Evolutionary conservation across 2,797 vertebrate genomes (phyloP).

Genomic region (Mormyrus proboscirostris): DNA sequence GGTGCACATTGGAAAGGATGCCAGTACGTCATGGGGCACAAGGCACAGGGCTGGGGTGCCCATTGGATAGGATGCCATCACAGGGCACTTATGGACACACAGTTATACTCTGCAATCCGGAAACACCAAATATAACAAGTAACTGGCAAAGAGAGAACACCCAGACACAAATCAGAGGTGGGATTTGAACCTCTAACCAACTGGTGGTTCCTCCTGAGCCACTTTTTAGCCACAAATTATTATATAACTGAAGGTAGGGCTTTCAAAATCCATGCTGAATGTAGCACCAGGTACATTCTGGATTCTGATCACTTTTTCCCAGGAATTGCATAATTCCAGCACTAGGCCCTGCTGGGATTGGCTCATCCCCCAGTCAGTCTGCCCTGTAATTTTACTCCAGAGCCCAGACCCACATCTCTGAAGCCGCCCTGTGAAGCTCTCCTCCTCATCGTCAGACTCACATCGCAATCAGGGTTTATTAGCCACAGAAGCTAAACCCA

Average conservation of each 20-base stretch:
- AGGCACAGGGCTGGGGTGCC: too few species aligned
- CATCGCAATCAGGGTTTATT: background rate
- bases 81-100: background rate
- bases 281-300: background rate
- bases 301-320: background rate
- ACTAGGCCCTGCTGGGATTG: background rate
- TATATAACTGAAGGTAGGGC: background rate
- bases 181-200: background rate
- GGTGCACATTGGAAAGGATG: too few species aligned
- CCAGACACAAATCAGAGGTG: background rate
- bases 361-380: background rate
- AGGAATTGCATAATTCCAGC: background rate
- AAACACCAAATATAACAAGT: background rate
- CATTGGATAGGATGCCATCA: too few species aligned
- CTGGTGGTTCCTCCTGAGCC: background rate
- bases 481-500: background rate
- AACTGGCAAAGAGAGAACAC: background rate
- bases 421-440: background rate
- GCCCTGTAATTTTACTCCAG: background rate
- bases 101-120: background rate
- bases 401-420: background rate
- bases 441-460: background rate
- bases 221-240: too few species aligned
- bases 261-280: background rate
- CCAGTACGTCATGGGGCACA: too few species aligned